Conservation (phyloP, 2,888 invertebrate genomes). For the Megamerina dolium region DNA sequence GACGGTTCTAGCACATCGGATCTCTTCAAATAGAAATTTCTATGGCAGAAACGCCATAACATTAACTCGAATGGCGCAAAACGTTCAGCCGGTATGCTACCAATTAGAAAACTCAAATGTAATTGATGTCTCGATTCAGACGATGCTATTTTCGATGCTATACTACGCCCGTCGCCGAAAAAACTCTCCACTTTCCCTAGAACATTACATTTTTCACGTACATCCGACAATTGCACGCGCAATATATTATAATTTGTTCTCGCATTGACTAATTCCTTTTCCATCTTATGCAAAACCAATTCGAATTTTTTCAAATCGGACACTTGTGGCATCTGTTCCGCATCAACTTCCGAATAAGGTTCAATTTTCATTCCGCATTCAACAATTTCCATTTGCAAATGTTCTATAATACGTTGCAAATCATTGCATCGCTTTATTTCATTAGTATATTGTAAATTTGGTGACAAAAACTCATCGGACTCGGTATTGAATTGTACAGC, state of each 20-base stretch:
- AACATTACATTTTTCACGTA: constrained; percentile 30
- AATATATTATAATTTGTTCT: constrained; percentile 24
- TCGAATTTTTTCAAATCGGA: constrained; percentile 25
- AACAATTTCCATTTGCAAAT: constrained; percentile 24
- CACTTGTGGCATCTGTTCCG: constrained; percentile 27
- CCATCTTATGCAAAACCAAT: constrained; percentile 16
- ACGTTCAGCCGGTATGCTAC: constrained; percentile 84
- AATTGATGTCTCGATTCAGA: not conserved
- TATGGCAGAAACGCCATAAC: constrained; percentile 92
- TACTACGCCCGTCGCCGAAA: constrained; percentile 21
- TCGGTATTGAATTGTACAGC: constrained; percentile 35
- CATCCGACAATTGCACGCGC: constrained; percentile 13
- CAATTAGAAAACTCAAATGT: constrained; percentile 78
- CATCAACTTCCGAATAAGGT: constrained; percentile 28
- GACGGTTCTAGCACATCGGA: constrained; percentile 80
- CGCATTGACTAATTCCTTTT: constrained; percentile 25
- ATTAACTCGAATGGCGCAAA: constrained; percentile 91
- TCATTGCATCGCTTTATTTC: constrained; percentile 31
- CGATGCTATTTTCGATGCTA: constrained; percentile 18
- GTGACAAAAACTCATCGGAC: too few relatives aligned
- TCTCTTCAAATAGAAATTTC: constrained; percentile 86
- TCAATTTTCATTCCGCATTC: constrained; percentile 19
- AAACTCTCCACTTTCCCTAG: constrained; percentile 26
- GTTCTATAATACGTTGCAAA: constrained; percentile 26
- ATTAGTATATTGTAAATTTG: constrained; percentile 23